Percentiles rank a stretch among this genome's conserved stretches.
Evolutionary conservation across 2,797 vertebrate genomes (phyloP).

Genomic region (Astyanax mexicanus): DNA sequence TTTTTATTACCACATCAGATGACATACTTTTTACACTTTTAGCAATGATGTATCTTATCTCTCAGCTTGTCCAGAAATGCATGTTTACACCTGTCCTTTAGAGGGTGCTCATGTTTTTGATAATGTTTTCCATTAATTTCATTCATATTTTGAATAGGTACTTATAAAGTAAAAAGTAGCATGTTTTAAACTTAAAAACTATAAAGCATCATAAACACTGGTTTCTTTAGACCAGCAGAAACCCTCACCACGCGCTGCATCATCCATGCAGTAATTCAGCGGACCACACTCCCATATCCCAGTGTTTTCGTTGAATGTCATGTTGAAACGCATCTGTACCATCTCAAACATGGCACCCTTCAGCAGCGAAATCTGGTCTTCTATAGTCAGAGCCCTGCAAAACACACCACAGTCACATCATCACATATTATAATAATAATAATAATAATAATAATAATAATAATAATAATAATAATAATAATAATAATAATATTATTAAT

Average conservation of each 20-base stretch:
- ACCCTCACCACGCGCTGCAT: conserved; percentile 70
- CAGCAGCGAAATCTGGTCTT: conserved; percentile 76
- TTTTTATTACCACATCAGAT: too few species aligned
- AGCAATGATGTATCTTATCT: too few species aligned
- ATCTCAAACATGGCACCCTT: conserved; percentile 78
- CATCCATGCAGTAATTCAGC: conserved; percentile 72
- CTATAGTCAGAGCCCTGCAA: conserved; percentile 69
- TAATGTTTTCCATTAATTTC: too few species aligned
- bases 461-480: too few species aligned
- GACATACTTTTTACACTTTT: too few species aligned
- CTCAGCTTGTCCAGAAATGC: too few species aligned
- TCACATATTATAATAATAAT: too few species aligned
- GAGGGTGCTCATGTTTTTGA: too few species aligned
- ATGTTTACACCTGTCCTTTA: too few species aligned
- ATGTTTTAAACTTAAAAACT: not conserved
- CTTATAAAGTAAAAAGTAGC: not conserved
- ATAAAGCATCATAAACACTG: not conserved
- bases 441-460: too few species aligned
- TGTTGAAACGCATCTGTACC: conserved; percentile 77
- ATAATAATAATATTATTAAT: too few species aligned
- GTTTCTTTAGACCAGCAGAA: not conserved
- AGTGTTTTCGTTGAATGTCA: conserved; percentile 71
- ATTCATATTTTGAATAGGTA: too few species aligned
- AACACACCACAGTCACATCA: not conserved
- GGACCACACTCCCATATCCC: conserved; percentile 75